Conservation (phyloP, 2,888 invertebrate genomes). For the Pyrrhia umbra region DNA sequence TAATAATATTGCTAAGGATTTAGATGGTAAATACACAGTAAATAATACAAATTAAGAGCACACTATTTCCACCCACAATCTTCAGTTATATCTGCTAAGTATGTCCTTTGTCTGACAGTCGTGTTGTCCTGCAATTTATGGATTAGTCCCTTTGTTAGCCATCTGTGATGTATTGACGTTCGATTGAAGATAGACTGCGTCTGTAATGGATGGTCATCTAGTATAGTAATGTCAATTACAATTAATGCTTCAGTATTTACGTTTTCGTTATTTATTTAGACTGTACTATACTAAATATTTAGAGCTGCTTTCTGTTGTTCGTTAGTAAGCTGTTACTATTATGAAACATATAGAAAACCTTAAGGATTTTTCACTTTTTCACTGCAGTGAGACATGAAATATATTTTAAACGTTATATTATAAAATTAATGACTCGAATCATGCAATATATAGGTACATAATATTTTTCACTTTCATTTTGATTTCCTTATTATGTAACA, state of each 20-base stretch:
- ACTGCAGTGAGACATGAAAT: too few species aligned
- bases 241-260: slow-evolving; percentile 47
- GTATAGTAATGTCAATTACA: slow-evolving; percentile 54
- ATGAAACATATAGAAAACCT: too few species aligned
- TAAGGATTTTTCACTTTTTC: too few species aligned
- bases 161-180: slow-evolving; percentile 75
- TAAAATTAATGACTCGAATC: too few species aligned
- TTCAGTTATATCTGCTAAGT: slow-evolving; percentile 57
- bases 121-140: slow-evolving; percentile 79
- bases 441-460: too few species aligned
- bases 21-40: too few species aligned
- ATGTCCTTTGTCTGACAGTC: slow-evolving; percentile 71
- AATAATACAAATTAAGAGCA: slow-evolving; percentile 37
- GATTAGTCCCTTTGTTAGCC: slow-evolving; percentile 76
- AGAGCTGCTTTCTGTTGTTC: neutral
- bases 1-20: too few species aligned
- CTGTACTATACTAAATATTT: neutral
- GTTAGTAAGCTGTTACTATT: too few species aligned
- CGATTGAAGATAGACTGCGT: slow-evolving; percentile 73
- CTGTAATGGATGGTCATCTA: slow-evolving; percentile 69
- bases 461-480: too few species aligned
- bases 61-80: slow-evolving; percentile 43
- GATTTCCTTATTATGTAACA: too few species aligned
- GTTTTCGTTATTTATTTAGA: slow-evolving; percentile 20
- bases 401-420: too few species aligned